Evolutionary conservation across 1,140 invertebrate species (phyloP), one percentile per base, ranked within the genome.

Genomic region (Campodea augens): DNA sequence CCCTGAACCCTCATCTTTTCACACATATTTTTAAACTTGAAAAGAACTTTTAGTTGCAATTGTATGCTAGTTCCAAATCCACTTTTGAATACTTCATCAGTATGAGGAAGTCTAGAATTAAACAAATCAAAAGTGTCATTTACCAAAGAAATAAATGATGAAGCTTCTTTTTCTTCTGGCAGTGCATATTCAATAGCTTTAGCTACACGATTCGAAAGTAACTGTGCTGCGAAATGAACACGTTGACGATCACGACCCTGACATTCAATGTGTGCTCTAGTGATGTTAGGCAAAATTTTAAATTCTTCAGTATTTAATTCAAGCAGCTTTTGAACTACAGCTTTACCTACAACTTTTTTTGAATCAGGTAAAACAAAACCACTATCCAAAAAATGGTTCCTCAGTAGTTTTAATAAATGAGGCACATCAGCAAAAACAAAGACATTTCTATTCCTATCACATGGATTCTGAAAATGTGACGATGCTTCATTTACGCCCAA

Each of bases 381-480:
- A 18, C 44, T 53, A 43, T 59, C 55, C n/a, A 57, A 21, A 18
- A 57, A 44, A 49, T 48, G 51, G 37, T 59, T 57, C 38, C 56
- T 44, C 1, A 59, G 15, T 7, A 57, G 38, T 54, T 57, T 58
- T 2, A 59, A 41, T n/a, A 55, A 24, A 42, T 55, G 51, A 1
- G 57, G 56, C 25, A 43, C 50, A 49, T 57, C 55, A 15, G 50
- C 47, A 24, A 58, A 55, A 19, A 49, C 43, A 37, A 47, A 51
- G 37, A 55, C 45, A 36, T 49, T 52, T 7, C 49, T 43, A 7
- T 43, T 21, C 2, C 40, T 49, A 10, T 43, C 38, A 7, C 12
- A 4, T 4, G 57, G 57, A 46, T 55, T 44, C 23, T 18, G 18
- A 41, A 56, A 57, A 7, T 37, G 49, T 38, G 46, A 38, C 0